Evolutionary conservation across 2,888 invertebrate species (phyloP).

Genomic region (Erebia palarica): DNA sequence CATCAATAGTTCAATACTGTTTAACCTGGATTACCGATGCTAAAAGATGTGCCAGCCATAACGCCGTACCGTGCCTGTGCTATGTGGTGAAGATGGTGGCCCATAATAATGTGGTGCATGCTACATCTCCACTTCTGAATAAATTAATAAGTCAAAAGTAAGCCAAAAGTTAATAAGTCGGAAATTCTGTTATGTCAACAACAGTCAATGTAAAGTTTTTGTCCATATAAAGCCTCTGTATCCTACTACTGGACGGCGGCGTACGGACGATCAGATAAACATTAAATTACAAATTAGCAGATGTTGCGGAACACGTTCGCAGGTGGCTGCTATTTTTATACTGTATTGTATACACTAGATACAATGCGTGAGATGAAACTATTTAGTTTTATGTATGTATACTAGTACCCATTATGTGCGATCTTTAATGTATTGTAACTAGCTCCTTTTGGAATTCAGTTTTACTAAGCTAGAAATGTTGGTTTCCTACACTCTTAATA

Average conservation of each 20-base stretch:
- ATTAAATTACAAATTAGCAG: constrained; percentile 29
- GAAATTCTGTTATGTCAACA: neutral
- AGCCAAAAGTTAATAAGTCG: neutral
- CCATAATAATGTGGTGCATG: too few relatives aligned
- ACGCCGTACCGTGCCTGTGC: too few relatives aligned
- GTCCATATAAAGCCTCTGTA: neutral
- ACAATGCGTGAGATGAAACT: neutral
- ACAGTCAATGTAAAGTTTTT: neutral
- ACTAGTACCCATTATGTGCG: neutral
- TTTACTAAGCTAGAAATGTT: too few relatives aligned
- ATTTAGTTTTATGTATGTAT: constrained; percentile 10
- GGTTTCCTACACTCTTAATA: too few relatives aligned
- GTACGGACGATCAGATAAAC: constrained; percentile 9
- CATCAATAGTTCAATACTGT: too few relatives aligned
- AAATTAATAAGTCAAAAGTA: too few relatives aligned
- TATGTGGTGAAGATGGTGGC: too few relatives aligned
- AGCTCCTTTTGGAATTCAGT: too few relatives aligned
- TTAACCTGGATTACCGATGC: too few relatives aligned
- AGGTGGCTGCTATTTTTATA: constrained; percentile 36
- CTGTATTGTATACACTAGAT: constrained; percentile 9
- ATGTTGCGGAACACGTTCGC: constrained; percentile 31
- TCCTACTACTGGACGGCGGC: neutral
- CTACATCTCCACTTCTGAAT: too few relatives aligned
- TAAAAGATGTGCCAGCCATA: too few relatives aligned
- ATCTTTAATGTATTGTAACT: neutral